A percentile compares a stretch with the other conserved stretches of the same genome.
These are phyloP conservation scores for Notocelia uddmanniana DNA, from an alignment of 2,888 invertebrate genomes.

Conservation along the genomic window DNA sequence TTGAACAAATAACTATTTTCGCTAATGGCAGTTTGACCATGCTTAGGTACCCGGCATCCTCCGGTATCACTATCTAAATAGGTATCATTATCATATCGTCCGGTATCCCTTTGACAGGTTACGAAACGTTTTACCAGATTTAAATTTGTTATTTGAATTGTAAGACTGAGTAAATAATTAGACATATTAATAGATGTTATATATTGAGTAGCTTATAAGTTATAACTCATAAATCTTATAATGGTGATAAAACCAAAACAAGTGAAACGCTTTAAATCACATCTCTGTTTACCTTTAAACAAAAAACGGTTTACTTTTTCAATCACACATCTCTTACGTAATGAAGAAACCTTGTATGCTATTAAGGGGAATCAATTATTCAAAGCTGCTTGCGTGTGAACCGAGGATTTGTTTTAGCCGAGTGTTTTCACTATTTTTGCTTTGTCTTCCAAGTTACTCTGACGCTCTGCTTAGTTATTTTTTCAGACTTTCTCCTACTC, in stretches of 20 bases:
- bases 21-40: no score
- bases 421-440: conserved; percentile 1
- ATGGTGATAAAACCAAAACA: neutral
- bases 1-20: no score
- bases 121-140: neutral
- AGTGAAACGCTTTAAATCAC: neutral
- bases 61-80: no score
- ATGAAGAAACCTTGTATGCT: conserved; percentile 58
- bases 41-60: no score
- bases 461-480: neutral
- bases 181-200: no score
- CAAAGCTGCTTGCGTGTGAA: conserved; percentile 40
- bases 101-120: no score
- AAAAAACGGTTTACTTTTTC: conserved; percentile 20
- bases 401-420: conserved; percentile 12
- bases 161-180: no score
- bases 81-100: no score
- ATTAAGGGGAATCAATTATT: conserved; percentile 59
- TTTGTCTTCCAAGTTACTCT: neutral
- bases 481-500: neutral
- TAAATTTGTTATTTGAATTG: neutral
- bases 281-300: neutral
- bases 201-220: neutral
- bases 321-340: conserved; percentile 44
- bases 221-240: no score